phyloP scores from a whole-genome alignment of 2,888 invertebrate genomes.

The Cantharis flavilabris region DNA sequence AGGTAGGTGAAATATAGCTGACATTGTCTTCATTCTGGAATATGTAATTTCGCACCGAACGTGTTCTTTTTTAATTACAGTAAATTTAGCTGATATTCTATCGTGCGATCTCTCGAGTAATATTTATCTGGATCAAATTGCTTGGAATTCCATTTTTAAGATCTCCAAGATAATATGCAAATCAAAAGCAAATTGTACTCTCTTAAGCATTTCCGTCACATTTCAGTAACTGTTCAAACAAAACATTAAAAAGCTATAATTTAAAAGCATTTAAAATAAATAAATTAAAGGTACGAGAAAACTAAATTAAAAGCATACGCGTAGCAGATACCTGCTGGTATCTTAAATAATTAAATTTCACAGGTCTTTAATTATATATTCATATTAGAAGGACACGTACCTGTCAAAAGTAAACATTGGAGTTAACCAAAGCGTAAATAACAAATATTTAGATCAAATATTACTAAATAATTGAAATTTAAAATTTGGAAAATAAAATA shows the following conservation, averaged over 20 bases:
- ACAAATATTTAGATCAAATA: not conserved
- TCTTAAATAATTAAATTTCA: not conserved
- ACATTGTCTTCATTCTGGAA: not conserved
- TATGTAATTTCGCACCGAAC: not conserved
- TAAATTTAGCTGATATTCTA: not conserved
- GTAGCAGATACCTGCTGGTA: not conserved
- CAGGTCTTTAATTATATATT: not conserved
- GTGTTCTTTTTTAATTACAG: not conserved
- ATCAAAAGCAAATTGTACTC: not conserved
- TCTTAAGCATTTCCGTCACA: not conserved
- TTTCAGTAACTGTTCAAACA: not conserved
- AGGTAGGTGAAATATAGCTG: too few species aligned
- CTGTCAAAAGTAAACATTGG: not conserved
- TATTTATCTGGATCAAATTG: not conserved
- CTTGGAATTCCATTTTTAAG: not conserved
- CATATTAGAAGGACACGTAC: not conserved
- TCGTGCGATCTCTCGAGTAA: not conserved
- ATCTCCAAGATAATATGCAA: not conserved
- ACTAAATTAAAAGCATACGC: not conserved
- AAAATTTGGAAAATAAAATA: not conserved
- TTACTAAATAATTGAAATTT: not conserved
- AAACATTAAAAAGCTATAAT: constrained; percentile 1
- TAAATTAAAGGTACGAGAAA: not conserved
- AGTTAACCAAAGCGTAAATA: not conserved
- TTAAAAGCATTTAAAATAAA: not conserved